Evolutionary conservation across 1,140 invertebrate genomes (phyloP), one percentile per base, ranked within the genome.

Genomic region (Gryon sp.): DNA sequence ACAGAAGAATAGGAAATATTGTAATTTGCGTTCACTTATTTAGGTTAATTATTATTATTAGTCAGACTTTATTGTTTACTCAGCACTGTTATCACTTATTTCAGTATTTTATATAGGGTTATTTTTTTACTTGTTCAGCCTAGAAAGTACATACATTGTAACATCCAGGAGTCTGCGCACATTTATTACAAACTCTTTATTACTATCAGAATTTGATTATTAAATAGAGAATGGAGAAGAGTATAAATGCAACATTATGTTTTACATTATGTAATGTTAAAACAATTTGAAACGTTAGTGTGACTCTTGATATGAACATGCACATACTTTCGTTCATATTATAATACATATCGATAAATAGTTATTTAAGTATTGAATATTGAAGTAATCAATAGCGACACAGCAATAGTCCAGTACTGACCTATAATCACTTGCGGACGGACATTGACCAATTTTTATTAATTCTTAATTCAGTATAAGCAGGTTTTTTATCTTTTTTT

Each of bases 391-490:
- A 87, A 86, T 86, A 87, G 85, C 84, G 84, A 84, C 84, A 87
- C 55, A 60, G 52, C 82, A 82, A 86, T 87, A 88, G 86, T 88
- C 86, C 84, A 80, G 87, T 88, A 88, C 87, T 88, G 87, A 88
- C 87, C 87, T 87, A 87, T 88, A 87, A 88, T 79, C 84, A 87
- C 82, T 80, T 84, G 86, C 86, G 86, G 87, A 87, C 86, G 86
- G 87, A 87, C 83, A 81, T 80, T 84, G 81, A 85, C 79, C 57
- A 76, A 63, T 55, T 50, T 9, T 48, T 7, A 34, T 32, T 36
- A 30, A 1, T 34, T 41, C 15, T 48, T 26, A 18, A 8, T 19
- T 46, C 1, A 26, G 45, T 12, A 41, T 22, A 9, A 34, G 16
- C 8, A 32, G n/a, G n/a, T 20, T 46, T 55, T 8, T 48, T 11